phyloP scores from a whole-genome alignment of 1,140 invertebrate species.

The Odontomachus brunneus region DNA sequence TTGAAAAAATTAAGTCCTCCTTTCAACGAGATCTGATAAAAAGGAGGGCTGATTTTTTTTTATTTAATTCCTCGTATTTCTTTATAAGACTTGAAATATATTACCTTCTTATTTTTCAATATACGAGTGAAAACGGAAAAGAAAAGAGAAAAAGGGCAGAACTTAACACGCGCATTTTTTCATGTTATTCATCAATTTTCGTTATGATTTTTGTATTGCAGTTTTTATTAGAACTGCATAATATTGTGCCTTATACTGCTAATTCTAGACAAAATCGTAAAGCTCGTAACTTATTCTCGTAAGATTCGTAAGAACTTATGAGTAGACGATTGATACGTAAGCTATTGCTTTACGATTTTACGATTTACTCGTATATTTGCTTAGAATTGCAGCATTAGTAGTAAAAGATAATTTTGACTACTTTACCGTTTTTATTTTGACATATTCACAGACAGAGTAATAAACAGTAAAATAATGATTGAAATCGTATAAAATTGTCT shows the following conservation, averaged over 20 bases:
- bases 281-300: too few relatives aligned
- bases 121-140: neutral
- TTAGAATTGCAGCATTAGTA: too few relatives aligned
- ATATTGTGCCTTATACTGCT: too few relatives aligned
- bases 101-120: neutral
- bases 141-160: neutral
- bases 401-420: too few relatives aligned
- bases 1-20: slow-evolving; percentile 39
- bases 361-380: too few relatives aligned
- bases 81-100: neutral
- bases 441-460: too few relatives aligned
- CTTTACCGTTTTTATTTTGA: too few relatives aligned
- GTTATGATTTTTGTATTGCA: too few relatives aligned
- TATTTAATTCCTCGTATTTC: neutral
- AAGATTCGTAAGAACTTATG: too few relatives aligned
- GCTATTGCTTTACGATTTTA: too few relatives aligned
- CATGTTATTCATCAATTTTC: neutral
- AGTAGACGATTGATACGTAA: too few relatives aligned
- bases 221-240: neutral
- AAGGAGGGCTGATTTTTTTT: neutral
- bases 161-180: neutral
- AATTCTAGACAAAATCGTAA: too few relatives aligned
- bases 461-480: neutral
- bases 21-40: slow-evolving; percentile 20
- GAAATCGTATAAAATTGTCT: slow-evolving; percentile 26